phyloP scores from a whole-genome alignment of 2,113 vertebrate species.

The Gallinago media region DNA sequence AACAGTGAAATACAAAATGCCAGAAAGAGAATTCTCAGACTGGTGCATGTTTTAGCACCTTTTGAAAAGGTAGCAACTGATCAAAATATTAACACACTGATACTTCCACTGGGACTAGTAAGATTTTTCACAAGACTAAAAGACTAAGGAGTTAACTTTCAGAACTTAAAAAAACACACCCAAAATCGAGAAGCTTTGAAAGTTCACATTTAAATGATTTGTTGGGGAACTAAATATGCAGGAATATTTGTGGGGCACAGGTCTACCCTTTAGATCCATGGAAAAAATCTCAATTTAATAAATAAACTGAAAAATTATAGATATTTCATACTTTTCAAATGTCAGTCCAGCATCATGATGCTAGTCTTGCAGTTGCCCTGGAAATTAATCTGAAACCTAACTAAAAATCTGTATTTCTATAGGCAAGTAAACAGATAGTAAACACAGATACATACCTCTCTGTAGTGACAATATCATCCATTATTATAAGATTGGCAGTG shows the following conservation, averaged over 20 bases:
- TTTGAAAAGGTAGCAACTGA: background rate
- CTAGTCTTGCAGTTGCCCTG: background rate
- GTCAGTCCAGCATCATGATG: background rate
- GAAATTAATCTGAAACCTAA: background rate
- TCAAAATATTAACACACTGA: background rate
- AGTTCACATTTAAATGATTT: background rate
- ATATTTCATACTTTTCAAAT: background rate
- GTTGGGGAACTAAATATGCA: background rate
- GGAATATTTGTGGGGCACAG: background rate
- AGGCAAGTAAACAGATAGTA: background rate
- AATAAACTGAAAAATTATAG: background rate
- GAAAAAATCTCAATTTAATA: background rate
- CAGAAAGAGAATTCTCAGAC: background rate
- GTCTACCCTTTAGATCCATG: rapidly evolving
- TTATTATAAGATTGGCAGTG: background rate
- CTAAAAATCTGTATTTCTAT: background rate
- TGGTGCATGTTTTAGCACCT: background rate
- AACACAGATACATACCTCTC: background rate
- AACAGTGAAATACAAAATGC: background rate
- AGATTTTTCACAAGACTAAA: background rate
- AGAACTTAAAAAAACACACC: background rate
- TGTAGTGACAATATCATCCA: background rate
- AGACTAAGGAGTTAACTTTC: background rate
- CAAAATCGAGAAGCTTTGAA: background rate
- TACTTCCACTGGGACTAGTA: background rate